Percentiles rank a stretch among this genome's conserved stretches.
These are phyloP conservation scores for Ptychadena robeensis DNA, from an alignment of 2,797 vertebrate genomes.

Conservation along the genomic window DNA sequence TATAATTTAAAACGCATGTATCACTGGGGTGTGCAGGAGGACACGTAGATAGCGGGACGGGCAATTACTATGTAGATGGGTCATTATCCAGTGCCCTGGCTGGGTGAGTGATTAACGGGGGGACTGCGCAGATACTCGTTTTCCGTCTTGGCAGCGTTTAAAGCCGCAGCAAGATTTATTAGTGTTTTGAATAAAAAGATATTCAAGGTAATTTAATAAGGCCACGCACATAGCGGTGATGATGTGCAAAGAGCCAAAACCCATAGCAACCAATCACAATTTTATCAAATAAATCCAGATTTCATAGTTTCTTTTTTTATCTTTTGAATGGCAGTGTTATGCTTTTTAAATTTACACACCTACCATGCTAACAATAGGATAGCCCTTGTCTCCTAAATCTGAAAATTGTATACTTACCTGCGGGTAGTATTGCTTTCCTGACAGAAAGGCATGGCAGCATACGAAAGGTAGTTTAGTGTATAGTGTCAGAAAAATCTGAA, in stretches of 20 bases:
- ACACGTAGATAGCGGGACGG: conserved; percentile 72
- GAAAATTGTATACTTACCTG: too few relatives aligned
- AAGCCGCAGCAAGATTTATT: conserved; percentile 20
- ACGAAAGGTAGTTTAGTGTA: too few relatives aligned
- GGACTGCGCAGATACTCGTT: conserved; percentile 24
- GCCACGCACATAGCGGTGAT: not conserved
- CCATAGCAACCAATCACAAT: not conserved
- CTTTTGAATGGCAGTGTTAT: too few relatives aligned
- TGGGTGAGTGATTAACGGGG: conserved; percentile 74
- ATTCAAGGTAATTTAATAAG: not conserved
- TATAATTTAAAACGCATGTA: conserved; percentile 84
- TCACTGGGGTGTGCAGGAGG: conserved; percentile 76
- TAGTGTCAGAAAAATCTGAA: too few relatives aligned
- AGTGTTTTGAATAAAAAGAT: conserved; percentile 17
- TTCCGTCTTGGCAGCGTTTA: not conserved
- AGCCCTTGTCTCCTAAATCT: too few relatives aligned
- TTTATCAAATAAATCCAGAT: too few relatives aligned
- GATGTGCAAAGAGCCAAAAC: not conserved
- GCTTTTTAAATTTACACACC: too few relatives aligned
- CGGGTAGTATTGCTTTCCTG: too few relatives aligned
- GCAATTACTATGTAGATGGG: conserved; percentile 79
- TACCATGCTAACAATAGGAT: too few relatives aligned
- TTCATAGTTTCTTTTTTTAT: too few relatives aligned
- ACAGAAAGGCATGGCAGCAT: too few relatives aligned
- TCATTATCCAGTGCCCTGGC: conserved; percentile 74